Percentiles rank a stretch among this genome's conserved stretches.
These are phyloP conservation scores for Chionodraco myersi DNA, from an alignment of 2,113 vertebrate species.

Conservation along the genomic window DNA sequence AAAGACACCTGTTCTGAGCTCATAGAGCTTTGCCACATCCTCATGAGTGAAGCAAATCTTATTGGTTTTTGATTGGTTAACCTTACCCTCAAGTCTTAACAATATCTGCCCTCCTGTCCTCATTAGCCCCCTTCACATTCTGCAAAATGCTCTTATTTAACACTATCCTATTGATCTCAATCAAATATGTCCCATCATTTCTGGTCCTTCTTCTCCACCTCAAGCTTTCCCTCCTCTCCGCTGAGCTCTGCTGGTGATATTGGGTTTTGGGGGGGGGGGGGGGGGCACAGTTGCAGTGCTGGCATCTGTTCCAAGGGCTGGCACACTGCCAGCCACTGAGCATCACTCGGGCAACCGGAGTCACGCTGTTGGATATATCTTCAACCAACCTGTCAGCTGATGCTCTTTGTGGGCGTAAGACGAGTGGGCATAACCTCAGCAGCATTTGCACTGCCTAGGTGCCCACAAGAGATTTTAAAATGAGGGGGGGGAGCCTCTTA, in stretches of 20 bases:
- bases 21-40: not conserved
- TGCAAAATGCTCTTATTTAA: constrained; percentile 12
- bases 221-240: constrained; percentile 23
- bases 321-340: constrained; percentile 61
- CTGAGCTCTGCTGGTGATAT: constrained; percentile 55
- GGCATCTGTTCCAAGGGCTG: constrained; percentile 69
- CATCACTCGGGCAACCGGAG: constrained; percentile 67
- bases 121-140: not conserved
- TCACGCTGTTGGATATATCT: constrained; percentile 73
- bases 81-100: not conserved
- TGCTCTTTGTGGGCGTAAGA: constrained; percentile 69
- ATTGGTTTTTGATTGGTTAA: not conserved
- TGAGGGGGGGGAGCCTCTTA: constrained; percentile 11
- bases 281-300: constrained; percentile 62
- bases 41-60: not conserved
- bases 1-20: not conserved
- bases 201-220: constrained; percentile 14
- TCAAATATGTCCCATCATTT: constrained; percentile 43
- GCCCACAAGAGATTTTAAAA: constrained; percentile 49
- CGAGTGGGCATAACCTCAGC: constrained; percentile 59
- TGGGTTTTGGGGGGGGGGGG: constrained; percentile 44
- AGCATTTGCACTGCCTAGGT: constrained; percentile 50
- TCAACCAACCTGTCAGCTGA: constrained; percentile 76
- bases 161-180: constrained; percentile 38
- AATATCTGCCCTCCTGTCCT: not conserved